Conservation (phyloP, 2,797 vertebrate species). For the Synaphobranchus kaupii region DNA sequence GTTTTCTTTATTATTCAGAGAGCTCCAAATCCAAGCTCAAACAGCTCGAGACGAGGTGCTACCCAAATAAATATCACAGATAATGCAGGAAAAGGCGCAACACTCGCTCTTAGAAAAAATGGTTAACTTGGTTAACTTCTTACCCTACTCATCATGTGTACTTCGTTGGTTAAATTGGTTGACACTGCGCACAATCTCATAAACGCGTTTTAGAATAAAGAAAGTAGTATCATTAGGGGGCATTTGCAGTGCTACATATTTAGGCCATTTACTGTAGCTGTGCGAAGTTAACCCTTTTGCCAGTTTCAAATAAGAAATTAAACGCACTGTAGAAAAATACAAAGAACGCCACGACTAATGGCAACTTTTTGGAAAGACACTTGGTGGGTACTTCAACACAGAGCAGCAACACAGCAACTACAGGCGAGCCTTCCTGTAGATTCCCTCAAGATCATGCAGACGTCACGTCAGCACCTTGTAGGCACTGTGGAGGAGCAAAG, state of each 20-base stretch:
- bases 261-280: background rate
- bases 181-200: background rate
- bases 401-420: background rate
- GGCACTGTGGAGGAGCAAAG: background rate
- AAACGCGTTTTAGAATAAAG: background rate
- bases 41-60: no score
- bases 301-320: background rate
- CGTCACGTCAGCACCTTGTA: slow-evolving; percentile 1
- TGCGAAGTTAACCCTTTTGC: background rate
- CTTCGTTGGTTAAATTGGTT: background rate
- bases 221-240: background rate
- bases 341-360: background rate
- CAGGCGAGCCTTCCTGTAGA: background rate
- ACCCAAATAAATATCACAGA: no score
- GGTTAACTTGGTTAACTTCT: background rate
- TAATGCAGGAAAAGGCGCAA: no score
- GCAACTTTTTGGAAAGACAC: background rate
- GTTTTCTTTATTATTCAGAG: background rate
- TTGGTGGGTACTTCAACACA: background rate
- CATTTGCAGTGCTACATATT: background rate
- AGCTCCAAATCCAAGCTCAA: no score
- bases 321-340: background rate
- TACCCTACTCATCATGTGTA: background rate
- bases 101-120: no score
- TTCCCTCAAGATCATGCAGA: background rate